Evolutionary conservation across 2,797 vertebrate genomes (phyloP).

Genomic region (Otolemur crassicaudatus): DNA sequence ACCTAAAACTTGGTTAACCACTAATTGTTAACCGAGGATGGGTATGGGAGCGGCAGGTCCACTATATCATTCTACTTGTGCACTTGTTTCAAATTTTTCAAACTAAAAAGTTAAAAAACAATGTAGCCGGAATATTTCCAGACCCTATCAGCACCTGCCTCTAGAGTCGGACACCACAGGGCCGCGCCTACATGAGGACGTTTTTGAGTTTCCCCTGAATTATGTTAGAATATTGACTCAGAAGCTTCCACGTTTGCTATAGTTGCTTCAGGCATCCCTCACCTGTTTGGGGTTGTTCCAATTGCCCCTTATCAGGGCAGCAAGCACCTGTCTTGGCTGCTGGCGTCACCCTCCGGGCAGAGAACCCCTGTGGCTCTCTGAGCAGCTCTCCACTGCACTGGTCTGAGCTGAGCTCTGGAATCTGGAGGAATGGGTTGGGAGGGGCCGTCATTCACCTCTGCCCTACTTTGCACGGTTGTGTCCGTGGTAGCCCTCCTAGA

Average conservation of each 20-base stretch:
- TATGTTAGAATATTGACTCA: neutral
- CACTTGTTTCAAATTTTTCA: neutral
- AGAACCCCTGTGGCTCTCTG: neutral
- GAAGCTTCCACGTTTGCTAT: neutral
- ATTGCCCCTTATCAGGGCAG: neutral
- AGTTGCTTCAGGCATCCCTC: neutral
- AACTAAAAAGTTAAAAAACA: neutral
- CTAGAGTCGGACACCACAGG: neutral
- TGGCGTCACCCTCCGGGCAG: neutral
- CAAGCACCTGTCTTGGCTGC: neutral
- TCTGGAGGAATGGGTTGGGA: neutral
- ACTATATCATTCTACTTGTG: neutral
- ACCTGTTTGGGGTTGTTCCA: neutral
- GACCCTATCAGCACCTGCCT: neutral
- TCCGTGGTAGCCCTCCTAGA: neutral
- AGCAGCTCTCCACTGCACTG: neutral
- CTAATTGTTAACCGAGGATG: neutral
- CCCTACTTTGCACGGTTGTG: neutral
- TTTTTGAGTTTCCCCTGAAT: neutral
- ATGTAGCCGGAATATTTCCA: neutral
- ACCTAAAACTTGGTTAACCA: neutral
- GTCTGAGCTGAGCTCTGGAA: neutral
- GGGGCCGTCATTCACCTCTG: neutral
- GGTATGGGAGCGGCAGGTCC: neutral
- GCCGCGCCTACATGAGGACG: neutral